A percentile compares a stretch with the other conserved stretches of the same genome.
Conservation (phyloP, 2,888 invertebrate species). For the Branchellion lobata region DNA sequence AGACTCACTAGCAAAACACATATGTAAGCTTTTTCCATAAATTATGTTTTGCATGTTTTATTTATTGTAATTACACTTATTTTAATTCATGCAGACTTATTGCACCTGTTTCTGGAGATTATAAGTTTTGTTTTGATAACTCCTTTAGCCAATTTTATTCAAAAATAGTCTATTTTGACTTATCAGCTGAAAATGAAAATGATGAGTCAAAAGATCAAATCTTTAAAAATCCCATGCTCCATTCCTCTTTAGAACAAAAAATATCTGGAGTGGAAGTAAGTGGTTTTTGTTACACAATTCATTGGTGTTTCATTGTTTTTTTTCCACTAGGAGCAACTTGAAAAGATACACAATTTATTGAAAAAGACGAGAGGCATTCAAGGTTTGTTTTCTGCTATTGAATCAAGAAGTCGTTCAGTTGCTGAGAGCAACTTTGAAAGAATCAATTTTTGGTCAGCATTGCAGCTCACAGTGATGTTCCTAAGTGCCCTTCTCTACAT, state of each 20-base stretch:
- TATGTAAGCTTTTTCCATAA: constrained; percentile 55
- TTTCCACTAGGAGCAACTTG: constrained; percentile 68
- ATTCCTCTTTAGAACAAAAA: neutral
- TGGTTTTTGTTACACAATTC: neutral
- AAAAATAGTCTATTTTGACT: constrained; percentile 79
- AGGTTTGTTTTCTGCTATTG: constrained; percentile 69
- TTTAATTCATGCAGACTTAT: constrained; percentile 39
- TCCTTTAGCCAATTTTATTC: constrained; percentile 77
- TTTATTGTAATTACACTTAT: too few relatives aligned
- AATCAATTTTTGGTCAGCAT: constrained; percentile 72
- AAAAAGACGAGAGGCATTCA: constrained; percentile 60
- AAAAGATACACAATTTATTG: constrained; percentile 66
- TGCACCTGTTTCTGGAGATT: constrained; percentile 69
- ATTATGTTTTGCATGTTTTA: too few relatives aligned
- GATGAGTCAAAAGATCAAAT: neutral
- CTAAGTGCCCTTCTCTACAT: neutral
- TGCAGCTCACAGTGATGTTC: constrained; percentile 76
- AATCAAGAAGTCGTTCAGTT: constrained; percentile 78
- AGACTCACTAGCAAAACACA: constrained; percentile 61
- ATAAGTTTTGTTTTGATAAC: constrained; percentile 84
- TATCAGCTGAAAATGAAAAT: constrained; percentile 60
- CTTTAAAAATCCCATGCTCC: neutral
- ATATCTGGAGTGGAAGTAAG: neutral
- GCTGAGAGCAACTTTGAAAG: constrained; percentile 78
- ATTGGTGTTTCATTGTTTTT: neutral